Evolutionary conservation across 2,113 vertebrate species (phyloP).

Genomic region (Tupaia chinensis): DNA sequence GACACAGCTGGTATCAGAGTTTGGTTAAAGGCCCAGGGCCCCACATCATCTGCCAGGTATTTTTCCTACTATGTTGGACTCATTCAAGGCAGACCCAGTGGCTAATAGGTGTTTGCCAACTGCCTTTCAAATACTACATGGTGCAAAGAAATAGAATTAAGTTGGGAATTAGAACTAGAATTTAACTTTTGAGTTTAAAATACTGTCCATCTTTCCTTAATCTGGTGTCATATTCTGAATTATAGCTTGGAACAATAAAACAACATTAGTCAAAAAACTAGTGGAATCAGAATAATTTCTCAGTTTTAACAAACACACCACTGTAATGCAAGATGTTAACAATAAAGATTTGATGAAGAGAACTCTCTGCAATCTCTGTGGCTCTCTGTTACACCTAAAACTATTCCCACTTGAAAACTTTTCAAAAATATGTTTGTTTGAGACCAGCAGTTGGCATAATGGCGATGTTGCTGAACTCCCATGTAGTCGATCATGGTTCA

Average conservation of each 20-base stretch:
- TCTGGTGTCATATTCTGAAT: neutral
- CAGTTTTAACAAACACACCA: neutral
- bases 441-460: too few species aligned
- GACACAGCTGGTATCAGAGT: neutral
- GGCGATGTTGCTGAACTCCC: too few species aligned
- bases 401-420: neutral
- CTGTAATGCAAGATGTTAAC: neutral
- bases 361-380: neutral
- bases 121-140: neutral
- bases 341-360: neutral
- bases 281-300: neutral
- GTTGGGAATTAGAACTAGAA: neutral
- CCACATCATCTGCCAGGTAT: neutral
- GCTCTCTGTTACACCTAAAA: neutral
- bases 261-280: neutral
- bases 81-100: neutral
- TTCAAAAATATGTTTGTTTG: too few species aligned
- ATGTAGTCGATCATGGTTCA: too few species aligned
- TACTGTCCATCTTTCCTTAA: neutral
- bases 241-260: neutral
- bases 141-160: neutral
- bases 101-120: neutral
- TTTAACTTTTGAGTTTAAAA: neutral
- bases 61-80: neutral
- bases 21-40: neutral